These are phyloP conservation scores for Chrysochloris asiatica DNA, from an alignment of 2,113 vertebrate species.

Conservation along the genomic window DNA sequence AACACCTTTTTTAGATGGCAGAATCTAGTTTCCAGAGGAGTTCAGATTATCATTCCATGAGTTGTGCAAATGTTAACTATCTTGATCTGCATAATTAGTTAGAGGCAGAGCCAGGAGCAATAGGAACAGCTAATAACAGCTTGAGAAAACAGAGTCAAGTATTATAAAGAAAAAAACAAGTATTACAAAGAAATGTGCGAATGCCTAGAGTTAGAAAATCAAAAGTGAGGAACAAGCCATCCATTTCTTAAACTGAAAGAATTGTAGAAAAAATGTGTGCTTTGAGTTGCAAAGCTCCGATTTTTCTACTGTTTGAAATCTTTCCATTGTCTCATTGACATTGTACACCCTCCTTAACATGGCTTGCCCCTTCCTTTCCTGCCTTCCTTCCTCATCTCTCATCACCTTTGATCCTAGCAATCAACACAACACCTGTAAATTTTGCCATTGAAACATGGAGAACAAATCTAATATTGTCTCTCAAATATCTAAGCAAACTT, in stretches of 20 bases:
- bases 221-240: no score
- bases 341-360: background rate
- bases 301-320: background rate
- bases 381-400: background rate
- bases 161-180: no score
- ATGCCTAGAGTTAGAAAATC: no score
- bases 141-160: no score
- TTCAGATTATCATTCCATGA: background rate
- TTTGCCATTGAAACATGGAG: background rate
- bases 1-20: background rate
- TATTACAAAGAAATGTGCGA: no score
- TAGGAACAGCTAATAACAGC: no score
- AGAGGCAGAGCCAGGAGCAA: no score
- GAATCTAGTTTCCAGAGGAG: background rate
- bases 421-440: background rate
- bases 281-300: no score
- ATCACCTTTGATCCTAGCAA: background rate
- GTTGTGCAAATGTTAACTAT: no score
- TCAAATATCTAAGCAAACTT: background rate
- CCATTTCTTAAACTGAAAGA: no score
- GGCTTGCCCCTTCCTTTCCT: background rate
- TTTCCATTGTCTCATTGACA: background rate
- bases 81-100: no score
- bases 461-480: background rate
- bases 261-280: no score